Evolutionary conservation across 2,888 invertebrate species (phyloP).

Genomic region (Sarcophaga caerulescens): DNA sequence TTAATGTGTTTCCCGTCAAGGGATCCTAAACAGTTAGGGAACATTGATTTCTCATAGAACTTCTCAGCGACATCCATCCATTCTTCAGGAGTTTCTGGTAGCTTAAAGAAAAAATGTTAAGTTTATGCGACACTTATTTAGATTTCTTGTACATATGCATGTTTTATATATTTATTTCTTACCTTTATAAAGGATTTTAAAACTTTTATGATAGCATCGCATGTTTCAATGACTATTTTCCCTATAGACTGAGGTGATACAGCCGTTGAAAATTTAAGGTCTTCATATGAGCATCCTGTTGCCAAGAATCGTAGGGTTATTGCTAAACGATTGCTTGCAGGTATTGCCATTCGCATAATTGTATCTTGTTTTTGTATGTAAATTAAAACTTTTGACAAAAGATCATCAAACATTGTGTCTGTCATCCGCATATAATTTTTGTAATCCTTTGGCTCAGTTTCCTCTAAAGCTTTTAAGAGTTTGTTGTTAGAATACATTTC

Average conservation of each 20-base stretch:
- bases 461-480: slow-evolving; percentile 13
- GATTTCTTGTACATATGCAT: no score
- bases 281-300: slow-evolving; percentile 21
- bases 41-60: slow-evolving; percentile 50
- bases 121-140: no score
- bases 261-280: slow-evolving; percentile 14
- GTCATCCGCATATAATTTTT: slow-evolving; percentile 27
- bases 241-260: slow-evolving; percentile 10
- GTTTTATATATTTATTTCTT: not conserved
- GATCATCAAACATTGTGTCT: not conserved
- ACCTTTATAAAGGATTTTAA: slow-evolving; percentile 47
- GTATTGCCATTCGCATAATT: not conserved
- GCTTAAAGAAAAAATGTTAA: slow-evolving; percentile 13
- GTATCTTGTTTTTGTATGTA: not conserved
- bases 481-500: not conserved
- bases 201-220: slow-evolving; percentile 27
- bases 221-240: slow-evolving; percentile 6
- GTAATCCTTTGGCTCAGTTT: slow-evolving; percentile 21
- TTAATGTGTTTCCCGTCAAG: slow-evolving; percentile 64
- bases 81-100: slow-evolving; percentile 48
- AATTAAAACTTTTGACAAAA: not conserved
- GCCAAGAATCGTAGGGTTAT: slow-evolving; percentile 18
- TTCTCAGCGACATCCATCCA: slow-evolving; percentile 43
- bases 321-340: not conserved
- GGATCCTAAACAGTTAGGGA: slow-evolving; percentile 60